Conservation (phyloP, 1,140 invertebrate species). For the Diachasma alloeum region DNA sequence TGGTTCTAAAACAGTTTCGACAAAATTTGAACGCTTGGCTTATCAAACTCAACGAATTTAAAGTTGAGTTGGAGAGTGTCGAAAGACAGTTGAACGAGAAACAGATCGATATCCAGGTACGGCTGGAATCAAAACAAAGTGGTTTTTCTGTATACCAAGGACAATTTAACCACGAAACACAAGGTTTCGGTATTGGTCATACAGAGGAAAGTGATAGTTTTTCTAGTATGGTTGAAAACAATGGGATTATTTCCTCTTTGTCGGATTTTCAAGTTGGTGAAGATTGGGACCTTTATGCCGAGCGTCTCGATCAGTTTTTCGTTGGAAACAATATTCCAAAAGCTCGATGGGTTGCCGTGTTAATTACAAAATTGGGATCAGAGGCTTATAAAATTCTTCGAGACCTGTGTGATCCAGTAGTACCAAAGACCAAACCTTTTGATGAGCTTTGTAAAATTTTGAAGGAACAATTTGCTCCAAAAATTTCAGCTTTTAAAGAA, state of each 20-base stretch:
- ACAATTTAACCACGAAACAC: background rate
- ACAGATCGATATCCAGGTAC: background rate
- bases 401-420: conserved; percentile 34
- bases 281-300: conserved; percentile 37
- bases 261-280: conserved; percentile 32
- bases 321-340: conserved; percentile 30
- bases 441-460: conserved; percentile 32
- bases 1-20: background rate
- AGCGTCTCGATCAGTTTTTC: conserved; percentile 36
- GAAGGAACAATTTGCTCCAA: conserved; percentile 34
- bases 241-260: conserved; percentile 20
- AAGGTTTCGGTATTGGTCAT: background rate
- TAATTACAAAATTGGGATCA: conserved; percentile 33
- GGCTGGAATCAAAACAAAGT: background rate
- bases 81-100: background rate
- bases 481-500: conserved; percentile 31
- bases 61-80: background rate
- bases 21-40: background rate
- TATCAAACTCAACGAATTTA: background rate
- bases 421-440: conserved; percentile 26
- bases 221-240: background rate
- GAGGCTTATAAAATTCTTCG: conserved; percentile 36
- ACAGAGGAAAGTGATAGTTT: background rate
- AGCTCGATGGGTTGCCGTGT: conserved; percentile 27
- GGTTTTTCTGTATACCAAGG: background rate